Base-by-base conservation (phyloP, 2,888 invertebrate species). In the Melieria picta region DNA sequence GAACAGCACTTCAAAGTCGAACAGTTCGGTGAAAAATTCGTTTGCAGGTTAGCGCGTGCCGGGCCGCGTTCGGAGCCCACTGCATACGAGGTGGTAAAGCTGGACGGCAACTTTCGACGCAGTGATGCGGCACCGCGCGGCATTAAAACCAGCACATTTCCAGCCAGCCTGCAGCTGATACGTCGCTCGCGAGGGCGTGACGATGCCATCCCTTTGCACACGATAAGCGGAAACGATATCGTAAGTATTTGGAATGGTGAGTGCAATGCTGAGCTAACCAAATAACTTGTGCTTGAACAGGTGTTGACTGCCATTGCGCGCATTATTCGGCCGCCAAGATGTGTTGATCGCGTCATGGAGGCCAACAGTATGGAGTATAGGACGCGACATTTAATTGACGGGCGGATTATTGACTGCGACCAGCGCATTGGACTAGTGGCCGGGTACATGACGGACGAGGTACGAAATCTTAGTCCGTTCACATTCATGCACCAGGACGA, bases 401-500 rank as follows among this genome's bases (percentile, higher is more conserved):
- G 97, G 0, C 90, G 93, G 62, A 96, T 97, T 77, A 92, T 96
- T 65, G 95, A 93, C 83, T 94, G 94, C 84, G 97, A 97, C 85
- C 96, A 96, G 84, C 91, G 96, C 82, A 95, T 97, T 82, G 94
- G 96, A 7, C 88, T 94, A 72, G 93, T 96, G 11, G 93, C 94
- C 69, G 97, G 97, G 4, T 95, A 95, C 83, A 91, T 97, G 92
- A 92, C 93, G 10, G 93, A 94, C 78, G 97, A 97, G 88, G 94
- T 96, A 1, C 91, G 92, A 9, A 96, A 96, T n/a, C 88, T 92
- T 73, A 94, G 94, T 75, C 96, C 96, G 9, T 97, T 97, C 86
- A 91, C 92, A 69, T 96, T 93, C 84, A 96, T 97, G 93, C 95
- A 95, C 86, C 91, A 91, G 83, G 94, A 96, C 78, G 96, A 97